Evolutionary conservation across 2,888 invertebrate genomes (phyloP).

Genomic region (Lamellibrachia satsuma): DNA sequence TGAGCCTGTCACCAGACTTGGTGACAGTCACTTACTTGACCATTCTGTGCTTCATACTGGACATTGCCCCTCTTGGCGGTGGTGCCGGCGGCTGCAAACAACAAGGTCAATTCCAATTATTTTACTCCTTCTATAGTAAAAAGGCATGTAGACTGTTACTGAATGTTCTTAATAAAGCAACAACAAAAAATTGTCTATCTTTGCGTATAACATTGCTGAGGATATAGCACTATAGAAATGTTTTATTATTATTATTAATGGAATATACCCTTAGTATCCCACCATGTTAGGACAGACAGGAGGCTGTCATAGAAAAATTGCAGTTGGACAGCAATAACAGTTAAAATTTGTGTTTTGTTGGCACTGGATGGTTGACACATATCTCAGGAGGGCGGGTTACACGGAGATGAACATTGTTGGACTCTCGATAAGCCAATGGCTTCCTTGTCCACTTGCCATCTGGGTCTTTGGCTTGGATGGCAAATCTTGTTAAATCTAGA

Average conservation of each 20-base stretch:
- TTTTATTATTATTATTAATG: no score
- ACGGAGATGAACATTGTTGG: no score
- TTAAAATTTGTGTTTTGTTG: no score
- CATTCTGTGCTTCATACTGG: slow-evolving; percentile 29
- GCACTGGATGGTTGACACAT: neutral
- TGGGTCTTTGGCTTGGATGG: neutral
- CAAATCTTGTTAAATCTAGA: neutral
- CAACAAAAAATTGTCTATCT: neutral
- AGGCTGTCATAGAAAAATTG: no score
- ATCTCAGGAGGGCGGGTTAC: no score
- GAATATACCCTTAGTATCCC: no score
- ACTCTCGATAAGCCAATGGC: no score
- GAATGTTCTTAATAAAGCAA: neutral
- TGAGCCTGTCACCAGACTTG: neutral
- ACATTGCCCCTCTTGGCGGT: slow-evolving; percentile 31
- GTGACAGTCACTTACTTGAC: slow-evolving; percentile 27
- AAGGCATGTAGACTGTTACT: neutral
- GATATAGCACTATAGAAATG: no score
- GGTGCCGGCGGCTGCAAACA: slow-evolving; percentile 23
- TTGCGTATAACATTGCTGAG: no score
- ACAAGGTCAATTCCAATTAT: neutral
- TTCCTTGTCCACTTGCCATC: no score
- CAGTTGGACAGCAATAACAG: no score
- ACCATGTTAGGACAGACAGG: no score
- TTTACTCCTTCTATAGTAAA: neutral